Conservation (phyloP, 2,113 vertebrate genomes). For the Hipposideros armiger region DNA sequence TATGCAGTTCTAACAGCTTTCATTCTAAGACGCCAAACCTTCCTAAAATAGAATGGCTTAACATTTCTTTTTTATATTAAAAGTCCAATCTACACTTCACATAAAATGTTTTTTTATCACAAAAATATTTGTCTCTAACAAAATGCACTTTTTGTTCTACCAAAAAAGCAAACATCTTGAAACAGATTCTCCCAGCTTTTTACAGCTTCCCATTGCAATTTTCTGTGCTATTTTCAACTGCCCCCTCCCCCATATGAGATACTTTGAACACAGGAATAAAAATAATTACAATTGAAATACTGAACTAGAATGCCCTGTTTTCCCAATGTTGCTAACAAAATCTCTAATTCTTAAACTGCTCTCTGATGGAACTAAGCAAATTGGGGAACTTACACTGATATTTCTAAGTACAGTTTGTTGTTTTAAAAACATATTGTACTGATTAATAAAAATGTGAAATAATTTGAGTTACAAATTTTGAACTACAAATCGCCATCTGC, state of each 20-base stretch:
- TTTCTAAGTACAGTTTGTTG: slow-evolving; percentile 81
- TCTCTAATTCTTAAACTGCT: slow-evolving; percentile 78
- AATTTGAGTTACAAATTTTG: slow-evolving; percentile 88
- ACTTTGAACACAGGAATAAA: slow-evolving; percentile 79
- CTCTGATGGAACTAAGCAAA: slow-evolving; percentile 82
- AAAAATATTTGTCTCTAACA: slow-evolving; percentile 84
- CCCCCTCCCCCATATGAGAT: slow-evolving; percentile 71
- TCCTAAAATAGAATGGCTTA: slow-evolving; percentile 84
- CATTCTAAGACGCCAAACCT: slow-evolving; percentile 84
- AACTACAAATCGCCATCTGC: slow-evolving; percentile 89
- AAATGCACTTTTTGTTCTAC: slow-evolving; percentile 81
- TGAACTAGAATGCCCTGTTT: slow-evolving; percentile 66
- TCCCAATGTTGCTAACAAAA: slow-evolving; percentile 68
- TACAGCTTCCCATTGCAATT: slow-evolving; percentile 1
- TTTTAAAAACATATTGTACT: slow-evolving; percentile 89
- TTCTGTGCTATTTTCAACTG: slow-evolving; percentile 70
- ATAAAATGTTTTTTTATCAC: slow-evolving; percentile 82
- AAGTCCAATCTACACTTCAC: slow-evolving; percentile 80
- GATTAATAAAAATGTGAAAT: slow-evolving; percentile 90
- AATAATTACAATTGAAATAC: slow-evolving; percentile 76
- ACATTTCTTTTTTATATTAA: slow-evolving; percentile 83
- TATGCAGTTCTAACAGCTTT: slow-evolving; percentile 85
- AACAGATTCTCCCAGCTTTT: slow-evolving; percentile 77
- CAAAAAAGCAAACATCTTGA: slow-evolving; percentile 68
- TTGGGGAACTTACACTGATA: slow-evolving; percentile 78